A percentile compares a stretch with the other conserved stretches of the same genome.
Conservation (phyloP, 2,797 vertebrate genomes). For the Delichon dasypus region DNA sequence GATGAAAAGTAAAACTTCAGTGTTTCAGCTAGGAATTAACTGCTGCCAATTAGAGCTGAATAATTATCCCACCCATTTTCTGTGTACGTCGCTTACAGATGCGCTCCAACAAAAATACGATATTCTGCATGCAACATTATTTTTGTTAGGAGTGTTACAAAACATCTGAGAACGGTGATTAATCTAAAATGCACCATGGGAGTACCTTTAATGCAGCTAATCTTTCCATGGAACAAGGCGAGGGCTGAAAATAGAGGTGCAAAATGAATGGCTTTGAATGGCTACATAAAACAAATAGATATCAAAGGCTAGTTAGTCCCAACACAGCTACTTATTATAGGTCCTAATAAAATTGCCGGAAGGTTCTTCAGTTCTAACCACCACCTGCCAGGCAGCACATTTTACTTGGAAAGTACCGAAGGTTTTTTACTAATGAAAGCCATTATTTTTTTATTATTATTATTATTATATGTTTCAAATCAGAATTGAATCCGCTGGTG, state of each 20-base stretch:
- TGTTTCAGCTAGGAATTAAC: neutral
- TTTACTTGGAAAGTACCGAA: neutral
- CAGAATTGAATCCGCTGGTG: neutral
- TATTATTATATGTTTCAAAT: neutral
- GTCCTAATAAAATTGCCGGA: neutral
- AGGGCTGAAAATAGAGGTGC: neutral
- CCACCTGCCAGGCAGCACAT: neutral
- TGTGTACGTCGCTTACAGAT: neutral
- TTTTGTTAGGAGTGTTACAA: neutral
- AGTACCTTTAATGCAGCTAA: neutral
- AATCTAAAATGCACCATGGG: neutral
- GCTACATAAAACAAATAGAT: rapidly evolving
- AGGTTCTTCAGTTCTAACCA: neutral
- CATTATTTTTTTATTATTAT: neutral
- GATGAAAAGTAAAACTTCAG: neutral
- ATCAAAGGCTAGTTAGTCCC: neutral
- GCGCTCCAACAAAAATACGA: neutral
- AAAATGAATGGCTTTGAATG: neutral
- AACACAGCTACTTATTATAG: neutral
- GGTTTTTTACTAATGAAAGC: neutral
- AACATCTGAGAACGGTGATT: neutral
- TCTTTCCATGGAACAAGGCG: neutral
- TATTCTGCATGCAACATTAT: neutral
- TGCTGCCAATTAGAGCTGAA: neutral
- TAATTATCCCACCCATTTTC: neutral